Evolutionary conservation across 2,113 vertebrate genomes (phyloP).

Genomic region (Anhinga rufa): DNA sequence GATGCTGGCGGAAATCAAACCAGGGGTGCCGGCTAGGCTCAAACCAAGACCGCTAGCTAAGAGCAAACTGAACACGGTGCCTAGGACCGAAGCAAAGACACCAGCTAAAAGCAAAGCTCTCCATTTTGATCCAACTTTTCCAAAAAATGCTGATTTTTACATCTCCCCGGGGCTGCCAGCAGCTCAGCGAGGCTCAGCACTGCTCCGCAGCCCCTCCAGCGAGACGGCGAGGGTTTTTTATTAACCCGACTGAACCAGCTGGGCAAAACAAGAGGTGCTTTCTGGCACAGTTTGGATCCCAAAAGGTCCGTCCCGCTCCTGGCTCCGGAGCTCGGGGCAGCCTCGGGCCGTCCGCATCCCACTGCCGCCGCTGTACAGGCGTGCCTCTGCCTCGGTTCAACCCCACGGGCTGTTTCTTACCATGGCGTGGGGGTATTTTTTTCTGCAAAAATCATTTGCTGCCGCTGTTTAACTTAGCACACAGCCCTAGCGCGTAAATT

Average conservation of each 20-base stretch:
- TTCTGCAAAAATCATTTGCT: background rate
- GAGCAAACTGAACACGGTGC: background rate
- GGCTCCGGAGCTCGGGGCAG: background rate
- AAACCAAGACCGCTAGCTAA: background rate
- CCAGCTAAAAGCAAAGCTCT: background rate
- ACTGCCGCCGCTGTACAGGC: background rate
- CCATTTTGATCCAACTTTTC: background rate
- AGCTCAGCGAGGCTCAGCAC: background rate
- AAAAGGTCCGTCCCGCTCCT: background rate
- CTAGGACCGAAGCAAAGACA: background rate
- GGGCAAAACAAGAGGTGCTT: background rate
- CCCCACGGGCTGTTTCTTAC: accelerated
- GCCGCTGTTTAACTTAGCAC: accelerated
- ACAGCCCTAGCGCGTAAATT: accelerated
- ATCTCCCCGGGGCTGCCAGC: background rate
- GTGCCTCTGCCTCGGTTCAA: background rate
- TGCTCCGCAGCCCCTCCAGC: accelerated
- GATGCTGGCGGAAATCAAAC: background rate
- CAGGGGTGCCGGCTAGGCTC: background rate
- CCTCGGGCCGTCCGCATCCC: background rate
- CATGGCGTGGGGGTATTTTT: accelerated
- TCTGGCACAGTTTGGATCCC: background rate
- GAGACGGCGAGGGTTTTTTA: background rate
- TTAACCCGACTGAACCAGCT: background rate
- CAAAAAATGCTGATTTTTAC: background rate